phyloP scores from a whole-genome alignment of 2,113 vertebrate species.

The Pandion haliaetus region DNA sequence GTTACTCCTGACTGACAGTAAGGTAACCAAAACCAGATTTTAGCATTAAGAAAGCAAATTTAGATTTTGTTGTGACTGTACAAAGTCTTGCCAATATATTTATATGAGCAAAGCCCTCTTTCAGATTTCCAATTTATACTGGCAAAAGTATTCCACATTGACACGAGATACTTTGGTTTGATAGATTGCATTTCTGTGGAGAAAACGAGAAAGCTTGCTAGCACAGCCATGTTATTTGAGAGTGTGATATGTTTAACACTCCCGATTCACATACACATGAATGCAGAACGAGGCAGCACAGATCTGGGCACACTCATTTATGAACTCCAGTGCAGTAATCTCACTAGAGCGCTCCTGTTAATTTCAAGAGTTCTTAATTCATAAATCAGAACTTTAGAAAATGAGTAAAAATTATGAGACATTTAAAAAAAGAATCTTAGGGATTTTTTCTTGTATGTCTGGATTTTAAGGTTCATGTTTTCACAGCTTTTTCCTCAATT shows the following conservation, averaged over 20 bases:
- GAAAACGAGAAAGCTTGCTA: not conserved
- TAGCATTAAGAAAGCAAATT: slow-evolving; percentile 19
- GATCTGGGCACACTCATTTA: not conserved
- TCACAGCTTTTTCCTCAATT: not conserved
- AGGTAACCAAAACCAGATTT: slow-evolving; percentile 7
- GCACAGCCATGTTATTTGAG: not conserved
- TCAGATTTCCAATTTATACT: slow-evolving; percentile 16
- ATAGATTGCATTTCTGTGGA: not conserved
- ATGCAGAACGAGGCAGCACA: not conserved
- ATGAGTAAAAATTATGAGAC: not conserved
- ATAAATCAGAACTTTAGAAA: not conserved
- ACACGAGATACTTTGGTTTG: not conserved
- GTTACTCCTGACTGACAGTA: not conserved
- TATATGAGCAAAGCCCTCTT: slow-evolving; percentile 9
- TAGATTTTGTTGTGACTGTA: not conserved
- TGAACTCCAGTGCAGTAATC: not conserved
- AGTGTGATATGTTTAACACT: not conserved
- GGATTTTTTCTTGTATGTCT: not conserved
- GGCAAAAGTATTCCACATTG: not conserved
- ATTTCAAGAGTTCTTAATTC: not conserved
- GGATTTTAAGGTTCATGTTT: not conserved
- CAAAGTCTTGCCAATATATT: slow-evolving; percentile 27
- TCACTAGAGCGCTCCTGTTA: not conserved
- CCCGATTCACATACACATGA: accelerated
- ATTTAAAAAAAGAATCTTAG: not conserved